Evolutionary conservation across 2,113 vertebrate genomes (phyloP).

Genomic region (Saccopteryx leptura): DNA sequence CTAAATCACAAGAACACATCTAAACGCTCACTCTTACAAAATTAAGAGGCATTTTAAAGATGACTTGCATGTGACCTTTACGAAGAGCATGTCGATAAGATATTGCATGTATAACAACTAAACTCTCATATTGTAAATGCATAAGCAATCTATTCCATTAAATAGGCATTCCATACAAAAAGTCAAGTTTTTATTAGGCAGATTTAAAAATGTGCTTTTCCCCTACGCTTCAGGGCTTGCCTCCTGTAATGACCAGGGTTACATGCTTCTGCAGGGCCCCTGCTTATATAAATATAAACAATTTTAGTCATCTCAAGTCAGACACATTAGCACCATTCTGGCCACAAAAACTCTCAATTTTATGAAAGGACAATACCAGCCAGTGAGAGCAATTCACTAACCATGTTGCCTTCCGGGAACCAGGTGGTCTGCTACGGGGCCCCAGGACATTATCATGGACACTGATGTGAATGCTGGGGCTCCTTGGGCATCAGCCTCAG

Average conservation of each 20-base stretch:
- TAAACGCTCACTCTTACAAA: neutral
- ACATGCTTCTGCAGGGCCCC: neutral
- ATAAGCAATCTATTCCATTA: neutral
- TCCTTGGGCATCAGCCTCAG: neutral
- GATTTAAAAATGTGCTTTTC: neutral
- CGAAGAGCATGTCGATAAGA: neutral
- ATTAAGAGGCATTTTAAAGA: neutral
- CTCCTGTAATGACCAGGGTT: neutral
- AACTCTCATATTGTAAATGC: neutral
- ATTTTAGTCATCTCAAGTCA: neutral
- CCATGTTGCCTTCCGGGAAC: neutral
- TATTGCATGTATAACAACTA: neutral
- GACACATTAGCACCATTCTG: neutral
- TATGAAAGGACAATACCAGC: neutral
- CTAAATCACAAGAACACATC: neutral
- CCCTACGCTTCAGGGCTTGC: neutral
- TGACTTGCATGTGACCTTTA: neutral
- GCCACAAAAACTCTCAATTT: neutral
- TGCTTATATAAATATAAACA: neutral
- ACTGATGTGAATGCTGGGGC: neutral
- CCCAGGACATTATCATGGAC: too few relatives aligned
- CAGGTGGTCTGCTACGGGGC: neutral
- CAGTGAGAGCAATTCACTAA: neutral
- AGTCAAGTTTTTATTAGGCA: neutral
- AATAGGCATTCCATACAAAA: neutral